phyloP scores from a whole-genome alignment of 2,888 invertebrate genomes.

The Ferdinandea cuprea region DNA sequence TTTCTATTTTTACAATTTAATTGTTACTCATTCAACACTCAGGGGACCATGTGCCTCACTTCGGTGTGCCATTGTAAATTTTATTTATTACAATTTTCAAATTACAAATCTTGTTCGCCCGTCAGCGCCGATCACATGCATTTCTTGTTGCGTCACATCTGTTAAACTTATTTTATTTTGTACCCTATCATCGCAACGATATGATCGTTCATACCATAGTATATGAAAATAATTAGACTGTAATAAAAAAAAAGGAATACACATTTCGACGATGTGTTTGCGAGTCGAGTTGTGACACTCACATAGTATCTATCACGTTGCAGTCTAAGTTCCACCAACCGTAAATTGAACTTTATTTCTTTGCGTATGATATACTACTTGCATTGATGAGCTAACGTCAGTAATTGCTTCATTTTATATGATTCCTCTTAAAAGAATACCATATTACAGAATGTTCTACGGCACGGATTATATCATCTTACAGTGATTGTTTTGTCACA shows the following conservation, averaged over 20 bases:
- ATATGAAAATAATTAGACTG: slow-evolving; percentile 44
- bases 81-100: slow-evolving; percentile 25
- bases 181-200: slow-evolving; percentile 15
- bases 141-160: slow-evolving; percentile 44
- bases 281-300: background rate
- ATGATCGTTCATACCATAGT: no score
- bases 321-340: background rate
- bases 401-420: background rate
- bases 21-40: slow-evolving; percentile 52
- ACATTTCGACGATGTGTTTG: background rate
- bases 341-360: background rate
- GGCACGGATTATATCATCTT: no score
- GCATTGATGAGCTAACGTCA: background rate
- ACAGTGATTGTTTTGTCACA: no score
- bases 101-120: slow-evolving; percentile 30
- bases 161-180: slow-evolving; percentile 50
- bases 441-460: no score
- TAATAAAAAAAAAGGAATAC: background rate
- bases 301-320: background rate
- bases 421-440: no score
- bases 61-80: slow-evolving; percentile 8
- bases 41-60: background rate
- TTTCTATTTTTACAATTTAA: slow-evolving; percentile 17
- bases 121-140: slow-evolving; percentile 58
- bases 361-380: background rate